Conservation (phyloP, 2,797 vertebrate species). For the Lates japonicus region DNA sequence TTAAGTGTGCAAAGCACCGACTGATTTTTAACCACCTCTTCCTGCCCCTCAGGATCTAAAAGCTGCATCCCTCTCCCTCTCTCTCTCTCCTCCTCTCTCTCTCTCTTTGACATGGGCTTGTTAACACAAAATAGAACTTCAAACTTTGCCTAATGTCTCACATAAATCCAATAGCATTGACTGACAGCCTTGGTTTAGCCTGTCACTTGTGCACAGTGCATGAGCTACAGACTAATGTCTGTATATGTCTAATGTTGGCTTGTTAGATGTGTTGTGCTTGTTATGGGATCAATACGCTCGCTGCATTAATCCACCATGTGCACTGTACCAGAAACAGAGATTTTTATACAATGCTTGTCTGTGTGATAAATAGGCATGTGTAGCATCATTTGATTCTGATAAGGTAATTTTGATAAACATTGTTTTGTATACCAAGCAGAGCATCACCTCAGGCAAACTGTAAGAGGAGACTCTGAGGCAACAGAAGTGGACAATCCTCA, state of each 20-base stretch:
- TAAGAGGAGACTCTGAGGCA: conserved; percentile 35
- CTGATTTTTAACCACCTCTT: conserved; percentile 46
- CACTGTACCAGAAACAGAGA: conserved; percentile 55
- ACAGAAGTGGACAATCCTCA: conserved; percentile 19
- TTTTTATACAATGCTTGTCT: conserved; percentile 45
- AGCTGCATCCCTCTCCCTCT: conserved; percentile 24
- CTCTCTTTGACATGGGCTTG: conserved; percentile 54
- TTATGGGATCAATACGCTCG: conserved; percentile 68
- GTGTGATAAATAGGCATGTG: conserved; percentile 52
- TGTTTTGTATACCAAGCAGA: conserved; percentile 46
- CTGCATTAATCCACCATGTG: conserved; percentile 66
- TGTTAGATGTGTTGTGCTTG: conserved; percentile 52
- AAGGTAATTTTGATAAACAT: conserved; percentile 48
- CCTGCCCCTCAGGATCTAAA: conserved; percentile 41
- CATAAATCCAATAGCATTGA: conserved; percentile 71
- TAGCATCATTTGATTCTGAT: conserved; percentile 49
- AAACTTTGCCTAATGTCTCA: conserved; percentile 74
- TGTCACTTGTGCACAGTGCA: conserved; percentile 66
- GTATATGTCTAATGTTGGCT: conserved; percentile 50
- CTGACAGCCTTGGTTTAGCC: conserved; percentile 50
- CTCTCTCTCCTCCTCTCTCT: conserved; percentile 10
- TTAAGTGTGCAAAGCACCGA: conserved; percentile 38
- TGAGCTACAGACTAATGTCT: conserved; percentile 66
- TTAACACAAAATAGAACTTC: conserved; percentile 69
- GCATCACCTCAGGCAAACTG: conserved; percentile 50